Percentiles rank a stretch among this genome's conserved stretches.
phyloP scores from a whole-genome alignment of 2,113 vertebrate species.

The Siniperca knerii region DNA sequence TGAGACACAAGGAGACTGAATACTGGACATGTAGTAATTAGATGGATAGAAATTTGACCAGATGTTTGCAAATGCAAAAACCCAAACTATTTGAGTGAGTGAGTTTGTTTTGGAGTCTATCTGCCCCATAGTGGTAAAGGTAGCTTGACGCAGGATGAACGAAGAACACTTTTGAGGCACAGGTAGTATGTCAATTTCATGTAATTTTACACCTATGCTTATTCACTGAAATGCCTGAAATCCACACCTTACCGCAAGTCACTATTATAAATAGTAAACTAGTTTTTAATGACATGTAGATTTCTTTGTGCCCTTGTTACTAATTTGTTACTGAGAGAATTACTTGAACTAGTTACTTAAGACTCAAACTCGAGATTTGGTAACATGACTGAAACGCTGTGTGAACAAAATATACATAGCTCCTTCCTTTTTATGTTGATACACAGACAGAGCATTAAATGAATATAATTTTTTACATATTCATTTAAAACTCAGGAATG shows the following conservation, averaged over 20 bases:
- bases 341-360: slow-evolving; percentile 2
- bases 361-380: not conserved
- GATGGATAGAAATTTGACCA: not conserved
- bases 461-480: not conserved
- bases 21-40: not conserved
- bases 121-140: not conserved
- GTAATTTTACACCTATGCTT: not conserved
- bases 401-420: not conserved
- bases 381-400: not conserved
- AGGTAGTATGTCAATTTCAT: not conserved
- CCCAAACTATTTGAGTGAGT: not conserved
- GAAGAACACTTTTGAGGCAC: not conserved
- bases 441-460: not conserved
- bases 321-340: not conserved
- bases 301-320: not conserved
- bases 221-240: slow-evolving; percentile 41
- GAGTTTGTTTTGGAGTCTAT: not conserved
- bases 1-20: not conserved
- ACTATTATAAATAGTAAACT: not conserved
- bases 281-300: not conserved
- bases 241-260: not conserved
- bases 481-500: slow-evolving; percentile 6
- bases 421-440: not conserved
- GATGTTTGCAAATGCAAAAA: not conserved
- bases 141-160: not conserved